A percentile compares a stretch with the other conserved stretches of the same genome.
These are phyloP conservation scores for Pantherophis guttatus DNA, from an alignment of 2,113 vertebrate genomes.

Conservation along the genomic window DNA sequence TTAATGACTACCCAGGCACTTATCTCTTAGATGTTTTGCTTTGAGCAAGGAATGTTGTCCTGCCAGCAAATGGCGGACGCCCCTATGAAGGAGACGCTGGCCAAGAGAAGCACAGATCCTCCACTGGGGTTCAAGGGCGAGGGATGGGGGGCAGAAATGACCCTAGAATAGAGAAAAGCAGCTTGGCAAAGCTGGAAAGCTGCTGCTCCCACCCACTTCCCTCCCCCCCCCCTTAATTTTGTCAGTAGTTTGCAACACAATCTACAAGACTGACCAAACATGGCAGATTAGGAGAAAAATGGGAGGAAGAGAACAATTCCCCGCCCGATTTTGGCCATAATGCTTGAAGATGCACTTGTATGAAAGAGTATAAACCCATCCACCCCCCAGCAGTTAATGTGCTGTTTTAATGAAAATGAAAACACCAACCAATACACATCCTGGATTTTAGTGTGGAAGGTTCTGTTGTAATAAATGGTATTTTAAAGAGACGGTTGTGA, in stretches of 20 bases:
- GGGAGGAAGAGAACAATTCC: background rate
- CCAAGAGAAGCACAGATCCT: too few relatives aligned
- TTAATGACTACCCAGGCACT: background rate
- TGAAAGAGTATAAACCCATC: background rate
- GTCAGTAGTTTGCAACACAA: background rate
- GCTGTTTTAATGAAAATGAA: conserved; percentile 6
- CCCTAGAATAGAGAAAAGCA: background rate
- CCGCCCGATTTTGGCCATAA: background rate
- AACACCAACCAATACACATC: conserved; percentile 19
- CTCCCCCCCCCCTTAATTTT: background rate
- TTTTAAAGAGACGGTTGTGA: conserved; percentile 56
- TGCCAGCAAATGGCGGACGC: background rate
- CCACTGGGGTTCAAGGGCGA: background rate
- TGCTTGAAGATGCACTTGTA: background rate
- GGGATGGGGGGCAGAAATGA: background rate
- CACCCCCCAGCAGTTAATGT: background rate
- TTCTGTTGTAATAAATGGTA: conserved; percentile 64
- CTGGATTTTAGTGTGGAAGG: conserved; percentile 49
- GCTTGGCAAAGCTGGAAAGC: background rate
- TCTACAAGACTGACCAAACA: too few relatives aligned
- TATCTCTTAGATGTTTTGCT: background rate
- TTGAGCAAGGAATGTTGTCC: background rate
- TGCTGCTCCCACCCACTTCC: too few relatives aligned
- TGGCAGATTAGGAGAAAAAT: background rate
- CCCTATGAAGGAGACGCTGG: background rate